A percentile compares a stretch with the other conserved stretches of the same genome.
Conservation (phyloP, 2,113 vertebrate genomes). For the Campylorhamphus procurvoides region DNA sequence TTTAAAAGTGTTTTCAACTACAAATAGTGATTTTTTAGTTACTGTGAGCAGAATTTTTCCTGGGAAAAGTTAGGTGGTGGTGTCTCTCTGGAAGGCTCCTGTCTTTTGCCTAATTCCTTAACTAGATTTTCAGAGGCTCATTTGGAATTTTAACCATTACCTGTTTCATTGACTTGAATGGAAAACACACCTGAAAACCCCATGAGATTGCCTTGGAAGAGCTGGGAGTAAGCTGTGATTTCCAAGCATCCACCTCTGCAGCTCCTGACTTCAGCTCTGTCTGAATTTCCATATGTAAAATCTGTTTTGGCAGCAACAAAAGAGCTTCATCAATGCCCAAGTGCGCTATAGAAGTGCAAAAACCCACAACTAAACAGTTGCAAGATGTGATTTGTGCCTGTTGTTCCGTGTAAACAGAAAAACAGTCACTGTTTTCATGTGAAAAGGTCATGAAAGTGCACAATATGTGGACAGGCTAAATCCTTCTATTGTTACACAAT, state of each 20-base stretch:
- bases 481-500: neutral
- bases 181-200: neutral
- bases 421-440: neutral
- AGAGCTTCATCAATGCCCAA: neutral
- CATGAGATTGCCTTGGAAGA: neutral
- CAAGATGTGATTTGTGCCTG: neutral
- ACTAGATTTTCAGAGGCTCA: neutral
- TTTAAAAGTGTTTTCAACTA: neutral
- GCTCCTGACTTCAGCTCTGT: neutral
- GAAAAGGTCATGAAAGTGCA: neutral
- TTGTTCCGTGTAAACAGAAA: neutral
- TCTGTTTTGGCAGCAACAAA: neutral
- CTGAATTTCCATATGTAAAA: neutral
- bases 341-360: neutral
- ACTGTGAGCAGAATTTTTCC: neutral
- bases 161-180: neutral
- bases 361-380: neutral
- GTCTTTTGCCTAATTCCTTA: neutral
- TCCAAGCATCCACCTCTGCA: neutral
- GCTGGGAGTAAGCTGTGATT: neutral
- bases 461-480: neutral
- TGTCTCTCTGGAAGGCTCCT: neutral
- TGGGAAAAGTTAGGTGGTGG: accelerated
- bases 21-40: neutral
- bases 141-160: neutral